These are phyloP conservation scores for Camponotus floridanus DNA, from an alignment of 1,140 invertebrate species.

Conservation along the genomic window DNA sequence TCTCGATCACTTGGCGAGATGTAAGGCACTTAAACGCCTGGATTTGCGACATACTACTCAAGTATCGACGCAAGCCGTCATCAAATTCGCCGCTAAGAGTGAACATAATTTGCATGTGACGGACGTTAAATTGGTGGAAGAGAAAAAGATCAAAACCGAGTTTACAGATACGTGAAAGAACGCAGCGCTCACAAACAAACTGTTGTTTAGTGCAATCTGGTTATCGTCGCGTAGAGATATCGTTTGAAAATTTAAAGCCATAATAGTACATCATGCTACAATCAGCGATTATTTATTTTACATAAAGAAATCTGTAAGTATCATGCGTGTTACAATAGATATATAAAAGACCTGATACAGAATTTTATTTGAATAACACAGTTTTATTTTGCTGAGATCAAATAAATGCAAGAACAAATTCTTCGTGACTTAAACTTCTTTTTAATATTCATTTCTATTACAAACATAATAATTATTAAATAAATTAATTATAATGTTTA, in stretches of 20 bases:
- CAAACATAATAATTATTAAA: not conserved
- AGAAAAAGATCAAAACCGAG: conserved; percentile 76
- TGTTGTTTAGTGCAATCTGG: conserved; percentile 66
- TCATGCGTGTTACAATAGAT: conserved; percentile 47
- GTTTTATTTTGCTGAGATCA: conserved; percentile 39
- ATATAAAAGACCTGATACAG: conserved; percentile 61
- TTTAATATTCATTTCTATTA: conserved; percentile 44
- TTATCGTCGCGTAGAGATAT: conserved; percentile 32
- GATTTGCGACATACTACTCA: conserved; percentile 92
- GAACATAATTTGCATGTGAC: conserved; percentile 91
- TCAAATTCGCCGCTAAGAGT: conserved; percentile 92
- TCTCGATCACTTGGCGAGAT: conserved; percentile 92
- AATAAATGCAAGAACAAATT: conserved; percentile 25
- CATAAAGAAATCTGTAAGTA: conserved; percentile 42
- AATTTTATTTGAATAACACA: conserved; percentile 62
- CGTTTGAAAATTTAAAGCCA: conserved; percentile 3
- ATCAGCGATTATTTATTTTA: conserved; percentile 68
- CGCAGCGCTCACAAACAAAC: not conserved
- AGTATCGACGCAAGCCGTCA: conserved; percentile 92
- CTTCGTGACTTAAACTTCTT: conserved; percentile 24
- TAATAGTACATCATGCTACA: conserved; percentile 33
- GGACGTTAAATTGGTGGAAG: conserved; percentile 91
- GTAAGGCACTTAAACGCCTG: conserved; percentile 88
- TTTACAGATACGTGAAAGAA: conserved; percentile 72
- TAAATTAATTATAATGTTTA: not conserved